Conservation (phyloP, 2,113 vertebrate genomes). For the Bucco capensis region DNA sequence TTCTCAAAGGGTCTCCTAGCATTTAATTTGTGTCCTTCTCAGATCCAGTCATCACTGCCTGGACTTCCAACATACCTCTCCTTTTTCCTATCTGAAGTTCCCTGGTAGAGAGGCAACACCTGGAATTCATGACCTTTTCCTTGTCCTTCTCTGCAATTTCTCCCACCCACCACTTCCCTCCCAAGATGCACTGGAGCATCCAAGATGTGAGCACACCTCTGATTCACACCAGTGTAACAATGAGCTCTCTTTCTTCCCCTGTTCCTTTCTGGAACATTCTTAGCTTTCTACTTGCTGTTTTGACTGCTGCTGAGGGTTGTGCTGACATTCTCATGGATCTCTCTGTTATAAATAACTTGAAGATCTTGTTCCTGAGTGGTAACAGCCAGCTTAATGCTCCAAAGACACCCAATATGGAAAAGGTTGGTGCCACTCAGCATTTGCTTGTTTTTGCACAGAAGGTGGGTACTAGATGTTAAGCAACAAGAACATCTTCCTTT, state of each 20-base stretch:
- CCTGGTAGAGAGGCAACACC: background rate
- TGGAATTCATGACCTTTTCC: background rate
- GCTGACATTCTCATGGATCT: background rate
- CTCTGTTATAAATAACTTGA: background rate
- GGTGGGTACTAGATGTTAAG: background rate
- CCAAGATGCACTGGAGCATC: accelerated
- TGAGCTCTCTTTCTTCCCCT: background rate
- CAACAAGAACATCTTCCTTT: background rate
- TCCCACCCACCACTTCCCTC: background rate
- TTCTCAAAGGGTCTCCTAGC: background rate
- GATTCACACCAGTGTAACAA: background rate
- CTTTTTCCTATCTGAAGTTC: background rate
- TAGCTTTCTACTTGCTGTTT: background rate
- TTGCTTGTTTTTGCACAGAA: background rate
- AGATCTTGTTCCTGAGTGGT: background rate
- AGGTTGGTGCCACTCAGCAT: background rate
- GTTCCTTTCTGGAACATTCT: background rate
- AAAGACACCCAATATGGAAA: background rate
- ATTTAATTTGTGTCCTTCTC: background rate
- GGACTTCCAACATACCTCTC: background rate
- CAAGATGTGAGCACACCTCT: background rate
- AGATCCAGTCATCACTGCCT: background rate
- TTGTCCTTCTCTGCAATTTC: background rate
- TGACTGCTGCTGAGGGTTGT: background rate
- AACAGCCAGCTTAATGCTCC: background rate